phyloP scores from a whole-genome alignment of 1,140 invertebrate species.

The Cherax destructor region DNA sequence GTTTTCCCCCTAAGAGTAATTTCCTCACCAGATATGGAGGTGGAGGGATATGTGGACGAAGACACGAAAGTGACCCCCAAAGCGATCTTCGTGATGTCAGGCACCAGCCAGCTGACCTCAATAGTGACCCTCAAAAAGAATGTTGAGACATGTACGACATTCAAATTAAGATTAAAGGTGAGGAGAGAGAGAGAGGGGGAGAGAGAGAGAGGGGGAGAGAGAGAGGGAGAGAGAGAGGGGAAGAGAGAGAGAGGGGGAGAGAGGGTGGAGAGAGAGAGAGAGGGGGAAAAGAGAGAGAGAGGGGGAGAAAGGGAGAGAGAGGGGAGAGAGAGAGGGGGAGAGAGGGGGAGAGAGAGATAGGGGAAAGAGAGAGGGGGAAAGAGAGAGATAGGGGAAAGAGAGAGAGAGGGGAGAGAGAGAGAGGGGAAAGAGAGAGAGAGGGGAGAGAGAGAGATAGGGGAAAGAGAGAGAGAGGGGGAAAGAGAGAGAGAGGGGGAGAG shows the following conservation, averaged over 20 bases:
- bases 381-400: neutral
- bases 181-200: neutral
- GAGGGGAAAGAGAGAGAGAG: neutral
- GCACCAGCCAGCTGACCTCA: neutral
- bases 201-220: neutral
- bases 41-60: neutral
- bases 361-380: neutral
- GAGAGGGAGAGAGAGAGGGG: neutral
- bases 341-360: neutral
- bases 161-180: neutral
- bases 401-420: neutral
- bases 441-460: neutral
- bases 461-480: too few relatives aligned
- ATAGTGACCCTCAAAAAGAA: too few relatives aligned
- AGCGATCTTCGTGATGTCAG: neutral
- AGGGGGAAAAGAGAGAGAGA: neutral
- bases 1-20: too few relatives aligned
- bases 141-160: neutral
- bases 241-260: neutral
- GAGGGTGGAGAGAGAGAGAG: too few relatives aligned
- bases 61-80: neutral
- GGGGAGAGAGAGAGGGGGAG: neutral
- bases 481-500: neutral
- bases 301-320: neutral
- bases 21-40: neutral